These are phyloP conservation scores for Astropecten irregularis DNA, from an alignment of 53 echinoderm and acorn worm species.

Conservation along the genomic window DNA sequence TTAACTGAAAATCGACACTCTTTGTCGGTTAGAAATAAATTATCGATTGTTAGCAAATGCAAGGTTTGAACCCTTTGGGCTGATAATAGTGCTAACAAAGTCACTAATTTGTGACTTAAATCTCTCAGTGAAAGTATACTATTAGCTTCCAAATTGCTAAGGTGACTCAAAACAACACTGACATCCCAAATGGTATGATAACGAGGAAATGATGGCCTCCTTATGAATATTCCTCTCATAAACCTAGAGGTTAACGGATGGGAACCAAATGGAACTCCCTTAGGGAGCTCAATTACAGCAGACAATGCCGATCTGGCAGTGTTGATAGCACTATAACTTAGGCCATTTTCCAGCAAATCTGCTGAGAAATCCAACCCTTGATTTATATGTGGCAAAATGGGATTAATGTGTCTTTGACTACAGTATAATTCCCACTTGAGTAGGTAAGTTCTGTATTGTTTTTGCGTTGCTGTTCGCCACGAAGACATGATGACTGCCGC, in stretches of 20 bases:
- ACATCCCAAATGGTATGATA: conserved; percentile 53
- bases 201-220: conserved; percentile 30
- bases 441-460: conserved; percentile 46
- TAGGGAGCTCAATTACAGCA: conserved; percentile 7
- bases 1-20: conserved; percentile 29
- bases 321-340: conserved; percentile 63
- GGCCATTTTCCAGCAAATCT: conserved; percentile 15
- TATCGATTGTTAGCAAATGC: not conserved
- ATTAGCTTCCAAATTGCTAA: conserved; percentile 6
- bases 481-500: conserved; percentile 25
- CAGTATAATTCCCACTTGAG: conserved; percentile 41
- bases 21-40: not conserved
- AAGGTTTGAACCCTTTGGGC: conserved; percentile 60
- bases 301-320: conserved; percentile 47
- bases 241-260: conserved; percentile 29
- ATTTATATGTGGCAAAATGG: conserved; percentile 27
- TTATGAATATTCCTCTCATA: conserved; percentile 45
- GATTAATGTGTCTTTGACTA: conserved; percentile 38
- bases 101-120: conserved; percentile 25
- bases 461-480: conserved; percentile 27
- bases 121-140: not conserved
- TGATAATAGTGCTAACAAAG: conserved; percentile 30
- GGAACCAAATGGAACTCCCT: not conserved
- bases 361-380: conserved; percentile 37
- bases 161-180: not conserved